Conservation (phyloP, 2,797 vertebrate species). For the Eurystomus glaucurus region DNA sequence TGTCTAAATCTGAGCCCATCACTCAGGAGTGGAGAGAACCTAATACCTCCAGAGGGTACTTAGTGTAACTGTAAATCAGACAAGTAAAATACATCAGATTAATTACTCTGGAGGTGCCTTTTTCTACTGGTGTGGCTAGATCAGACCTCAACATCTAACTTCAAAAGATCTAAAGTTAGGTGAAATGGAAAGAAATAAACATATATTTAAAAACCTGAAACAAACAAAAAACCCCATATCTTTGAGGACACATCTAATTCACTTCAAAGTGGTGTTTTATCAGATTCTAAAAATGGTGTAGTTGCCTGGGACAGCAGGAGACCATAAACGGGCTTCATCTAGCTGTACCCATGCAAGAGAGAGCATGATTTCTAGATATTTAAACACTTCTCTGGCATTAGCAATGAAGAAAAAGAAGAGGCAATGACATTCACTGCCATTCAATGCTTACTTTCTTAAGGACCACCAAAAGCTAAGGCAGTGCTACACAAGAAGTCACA, state of each 20-base stretch:
- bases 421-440: neutral
- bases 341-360: neutral
- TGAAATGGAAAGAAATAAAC: neutral
- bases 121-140: neutral
- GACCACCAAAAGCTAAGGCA: neutral
- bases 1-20: neutral
- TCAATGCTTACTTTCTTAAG: neutral
- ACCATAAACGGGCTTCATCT: neutral
- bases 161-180: neutral
- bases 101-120: neutral
- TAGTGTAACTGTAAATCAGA: neutral
- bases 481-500: neutral
- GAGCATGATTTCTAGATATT: neutral
- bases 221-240: neutral
- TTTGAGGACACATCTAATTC: neutral
- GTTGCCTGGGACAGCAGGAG: neutral
- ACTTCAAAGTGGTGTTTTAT: neutral
- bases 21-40: neutral
- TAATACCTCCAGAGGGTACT: neutral
- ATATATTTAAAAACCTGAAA: neutral
- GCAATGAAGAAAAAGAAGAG: neutral
- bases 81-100: neutral
- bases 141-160: neutral
- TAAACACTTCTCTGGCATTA: neutral
- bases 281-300: neutral